Evolutionary conservation across 2,797 vertebrate genomes (phyloP).

Genomic region (Orientallactaga sibirica): DNA sequence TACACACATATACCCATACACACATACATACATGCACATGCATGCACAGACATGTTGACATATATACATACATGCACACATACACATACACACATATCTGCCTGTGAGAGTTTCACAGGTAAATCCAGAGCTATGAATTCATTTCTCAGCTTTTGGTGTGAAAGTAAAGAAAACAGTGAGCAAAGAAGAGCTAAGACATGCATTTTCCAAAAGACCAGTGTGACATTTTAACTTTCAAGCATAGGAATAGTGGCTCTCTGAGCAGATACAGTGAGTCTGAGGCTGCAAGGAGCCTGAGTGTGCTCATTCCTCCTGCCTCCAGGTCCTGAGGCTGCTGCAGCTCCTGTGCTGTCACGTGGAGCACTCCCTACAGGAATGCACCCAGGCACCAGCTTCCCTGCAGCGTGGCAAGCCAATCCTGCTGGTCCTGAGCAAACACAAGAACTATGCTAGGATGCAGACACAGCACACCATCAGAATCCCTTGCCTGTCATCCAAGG

Average conservation of each 20-base stretch:
- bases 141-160: background rate
- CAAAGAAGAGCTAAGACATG: too few species aligned
- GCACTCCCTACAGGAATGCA: background rate
- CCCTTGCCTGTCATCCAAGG: constrained; percentile 56
- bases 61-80: background rate
- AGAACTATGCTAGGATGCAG: background rate
- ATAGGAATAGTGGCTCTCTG: background rate
- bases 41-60: background rate
- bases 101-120: background rate
- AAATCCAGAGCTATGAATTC: background rate
- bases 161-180: background rate
- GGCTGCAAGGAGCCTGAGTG: background rate
- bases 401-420: background rate
- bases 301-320: background rate
- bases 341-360: background rate
- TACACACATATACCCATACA: background rate
- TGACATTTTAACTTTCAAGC: constrained; percentile 15
- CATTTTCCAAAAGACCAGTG: background rate
- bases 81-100: background rate
- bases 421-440: constrained; percentile 21
- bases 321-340: background rate
- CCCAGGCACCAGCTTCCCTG: background rate
- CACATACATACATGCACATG: too few species aligned
- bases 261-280: background rate
- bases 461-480: constrained; percentile 49